Base-by-base conservation (phyloP, 2,888 invertebrate species). In the Pantelozetes paolii region DNA sequence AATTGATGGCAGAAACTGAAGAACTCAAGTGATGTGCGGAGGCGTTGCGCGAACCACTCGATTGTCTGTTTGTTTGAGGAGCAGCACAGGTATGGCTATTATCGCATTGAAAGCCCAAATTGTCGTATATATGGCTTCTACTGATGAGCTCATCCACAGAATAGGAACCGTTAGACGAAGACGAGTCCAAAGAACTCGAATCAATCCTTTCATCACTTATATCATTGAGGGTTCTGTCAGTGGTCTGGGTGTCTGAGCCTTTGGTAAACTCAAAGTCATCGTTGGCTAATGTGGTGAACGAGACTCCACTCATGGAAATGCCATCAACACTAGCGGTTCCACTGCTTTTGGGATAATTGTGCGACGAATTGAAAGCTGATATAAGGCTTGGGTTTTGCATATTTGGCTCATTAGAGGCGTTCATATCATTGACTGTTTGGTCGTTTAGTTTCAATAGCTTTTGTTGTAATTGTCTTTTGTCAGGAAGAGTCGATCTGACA, bases 211-310 rank as follows among this genome's bases (percentile, higher is more conserved):
- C 67, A 20, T n/a, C 15, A 15, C 36, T 42, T 13, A 30, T 9
- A 5, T 67, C 67, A 23, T 67, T 67, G 23, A 42, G 36, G 3
- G 42, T 42, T 11, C 67, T 5, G n/a, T 67, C 67, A 32, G 26
- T 67, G 30, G n/a, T 67, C 67, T 67, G 36, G 26, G 54, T 28
- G 26, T 71, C 32, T 8, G 42, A 40, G 5, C 71, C 71, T 50
- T 79, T 79, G 78, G 84, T 87, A 80, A 86, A 87, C 78, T 87
- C 87, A 79, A 87, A 87, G 79, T 87, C 87, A 71, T 81, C 80
- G 78, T 87, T 87, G 32, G 87, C 87, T 76, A 86, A 86, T 0
- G 87, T 87, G 1, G 87, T 87, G 48, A 86, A 87, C 9, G 87
- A 87, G 40, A 67, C 67, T 3, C 67, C 67, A 42, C 67, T 67